Evolutionary conservation across 1,140 invertebrate genomes (phyloP).

Genomic region (Arion vulgaris): DNA sequence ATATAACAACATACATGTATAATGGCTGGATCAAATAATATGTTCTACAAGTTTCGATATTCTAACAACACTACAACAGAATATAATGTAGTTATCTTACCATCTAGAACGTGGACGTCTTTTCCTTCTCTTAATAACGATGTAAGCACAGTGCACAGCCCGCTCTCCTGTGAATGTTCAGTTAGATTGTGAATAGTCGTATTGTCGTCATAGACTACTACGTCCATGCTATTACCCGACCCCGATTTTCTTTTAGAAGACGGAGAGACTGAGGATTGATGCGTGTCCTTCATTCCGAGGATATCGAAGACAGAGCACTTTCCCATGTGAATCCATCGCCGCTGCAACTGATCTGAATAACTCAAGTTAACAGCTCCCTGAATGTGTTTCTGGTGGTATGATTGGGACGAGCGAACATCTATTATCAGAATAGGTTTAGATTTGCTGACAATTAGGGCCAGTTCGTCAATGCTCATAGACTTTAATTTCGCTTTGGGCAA

Average conservation of each 20-base stretch:
- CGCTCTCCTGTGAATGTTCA: conserved; percentile 72
- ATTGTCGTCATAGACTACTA: conserved; percentile 82
- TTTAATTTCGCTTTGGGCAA: conserved; percentile 42
- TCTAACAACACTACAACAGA: no score
- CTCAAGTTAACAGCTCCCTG: conserved; percentile 83
- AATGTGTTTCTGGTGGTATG: conserved; percentile 82
- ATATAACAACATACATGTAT: no score
- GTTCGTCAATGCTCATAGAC: conserved; percentile 57
- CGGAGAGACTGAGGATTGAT: conserved; percentile 74
- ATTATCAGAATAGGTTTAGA: conserved; percentile 75
- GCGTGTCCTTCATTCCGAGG: conserved; percentile 75
- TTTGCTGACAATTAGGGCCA: conserved; percentile 57
- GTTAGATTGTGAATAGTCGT: conserved; percentile 70
- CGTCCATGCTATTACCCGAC: conserved; percentile 75
- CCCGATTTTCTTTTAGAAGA: conserved; percentile 77
- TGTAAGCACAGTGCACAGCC: conserved; percentile 80
- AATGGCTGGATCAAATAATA: no score
- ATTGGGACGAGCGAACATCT: conserved; percentile 83
- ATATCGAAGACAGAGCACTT: conserved; percentile 81
- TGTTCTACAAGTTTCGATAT: no score
- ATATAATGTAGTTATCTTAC: conserved; percentile 79
- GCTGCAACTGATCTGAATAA: conserved; percentile 82
- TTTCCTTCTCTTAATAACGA: conserved; percentile 82
- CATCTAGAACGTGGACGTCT: conserved; percentile 80
- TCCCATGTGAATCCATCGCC: conserved; percentile 80